Base-by-base conservation (phyloP, 2,113 vertebrate species). In the Hemichromis elongatus region DNA sequence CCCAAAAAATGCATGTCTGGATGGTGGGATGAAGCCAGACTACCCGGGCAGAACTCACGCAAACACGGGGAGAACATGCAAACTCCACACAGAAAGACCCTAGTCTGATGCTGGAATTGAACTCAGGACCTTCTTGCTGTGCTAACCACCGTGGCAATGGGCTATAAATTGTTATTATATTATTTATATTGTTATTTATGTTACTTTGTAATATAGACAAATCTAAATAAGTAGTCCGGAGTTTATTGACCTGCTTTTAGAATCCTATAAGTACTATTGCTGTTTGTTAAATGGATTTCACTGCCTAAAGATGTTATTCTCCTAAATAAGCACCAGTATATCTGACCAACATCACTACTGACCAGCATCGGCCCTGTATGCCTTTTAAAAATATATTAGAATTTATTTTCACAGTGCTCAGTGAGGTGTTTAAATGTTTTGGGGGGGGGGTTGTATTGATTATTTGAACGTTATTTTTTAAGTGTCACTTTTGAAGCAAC, bases 391-490 rank as follows among this genome's bases (percentile, higher is more conserved):
- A 21, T 3, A 66, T 66, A 37, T 21, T 2, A 37, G 0, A 37
- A 0, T 63, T 37, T 8, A 13, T 13, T 63, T 37, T 63, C 13
- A 37, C 11, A 0, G 4, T 21, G 33, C 33, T 66, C 0, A 0
- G 1, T 63, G 59, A 63, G 10, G 2, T 30, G 13, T 63, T 37
- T 66, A 13, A 1, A 21, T 37, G 33, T 13, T n/a, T n/a, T n/a
- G n/a, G n/a, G n/a, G n/a, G n/a, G n/a, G n/a, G n/a, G n/a, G n/a
- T n/a, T n/a, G n/a, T n/a, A n/a, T 66, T 63, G 1, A 8, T 63
- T 63, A 63, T 37, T 63, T 63, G 19, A 63, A 63, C 33, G 21
- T 63, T 6, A 63, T 37, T 66, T 35, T 37, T 37, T 0, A 66
- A 37, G 19, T 66, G 33, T 66, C 37, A 21, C 1, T 66, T 37